phyloP scores from a whole-genome alignment of 2,797 vertebrate species.

The Cirrhinus mrigala region DNA sequence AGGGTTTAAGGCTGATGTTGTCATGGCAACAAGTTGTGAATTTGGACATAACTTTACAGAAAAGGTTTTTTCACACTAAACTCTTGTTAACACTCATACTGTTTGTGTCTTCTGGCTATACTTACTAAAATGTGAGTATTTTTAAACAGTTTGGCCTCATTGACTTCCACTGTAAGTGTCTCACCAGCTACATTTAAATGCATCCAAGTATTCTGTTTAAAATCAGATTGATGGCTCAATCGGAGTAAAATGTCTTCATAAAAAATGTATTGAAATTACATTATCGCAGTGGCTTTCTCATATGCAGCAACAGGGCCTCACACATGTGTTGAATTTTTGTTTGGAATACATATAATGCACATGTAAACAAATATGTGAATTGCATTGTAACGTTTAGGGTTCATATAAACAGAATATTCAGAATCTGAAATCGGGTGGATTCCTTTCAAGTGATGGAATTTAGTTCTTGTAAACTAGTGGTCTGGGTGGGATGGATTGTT shows the following conservation, averaged over 20 bases:
- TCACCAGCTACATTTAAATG: neutral
- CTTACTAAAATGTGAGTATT: neutral
- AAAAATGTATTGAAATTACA: neutral
- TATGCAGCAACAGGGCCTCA: neutral
- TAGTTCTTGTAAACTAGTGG: neutral
- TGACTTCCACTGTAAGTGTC: neutral
- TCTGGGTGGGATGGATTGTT: neutral
- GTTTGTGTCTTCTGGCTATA: neutral
- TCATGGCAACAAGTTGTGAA: constrained; percentile 8
- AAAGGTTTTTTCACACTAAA: constrained; percentile 1
- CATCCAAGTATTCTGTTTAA: neutral
- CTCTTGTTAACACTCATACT: neutral
- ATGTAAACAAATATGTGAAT: neutral
- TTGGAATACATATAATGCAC: neutral
- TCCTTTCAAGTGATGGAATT: neutral
- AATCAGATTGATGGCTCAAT: neutral
- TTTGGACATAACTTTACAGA: neutral
- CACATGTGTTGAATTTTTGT: neutral
- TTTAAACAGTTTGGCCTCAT: neutral
- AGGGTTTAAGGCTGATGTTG: neutral
- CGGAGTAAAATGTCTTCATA: neutral
- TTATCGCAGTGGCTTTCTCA: neutral
- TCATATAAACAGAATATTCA: neutral
- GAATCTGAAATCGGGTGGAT: neutral
- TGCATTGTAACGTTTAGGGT: neutral